Percentiles rank a stretch among this genome's conserved stretches.
Conservation (phyloP, 2,797 vertebrate species). For the Dendrocincla fuliginosa region DNA sequence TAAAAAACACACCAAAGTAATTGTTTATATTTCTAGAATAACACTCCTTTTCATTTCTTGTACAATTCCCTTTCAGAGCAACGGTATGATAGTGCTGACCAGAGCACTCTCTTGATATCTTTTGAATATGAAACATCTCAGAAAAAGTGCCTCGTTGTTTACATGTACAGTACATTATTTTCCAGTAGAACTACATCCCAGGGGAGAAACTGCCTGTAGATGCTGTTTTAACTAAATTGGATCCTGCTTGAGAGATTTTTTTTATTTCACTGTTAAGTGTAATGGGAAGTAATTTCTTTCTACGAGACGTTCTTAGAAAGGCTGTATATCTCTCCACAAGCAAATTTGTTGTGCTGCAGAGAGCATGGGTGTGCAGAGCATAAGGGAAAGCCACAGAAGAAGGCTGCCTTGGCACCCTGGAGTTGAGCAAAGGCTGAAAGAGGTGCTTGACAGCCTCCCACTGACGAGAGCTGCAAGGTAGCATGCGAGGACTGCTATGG, state of each 20-base stretch:
- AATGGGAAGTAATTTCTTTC: not conserved
- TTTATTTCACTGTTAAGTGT: not conserved
- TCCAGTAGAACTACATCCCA: not conserved
- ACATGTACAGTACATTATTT: not conserved
- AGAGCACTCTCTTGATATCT: not conserved
- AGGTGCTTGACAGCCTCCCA: not conserved
- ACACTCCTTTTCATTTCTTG: not conserved
- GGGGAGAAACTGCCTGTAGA: not conserved
- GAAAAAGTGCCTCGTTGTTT: not conserved
- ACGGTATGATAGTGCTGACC: not conserved
- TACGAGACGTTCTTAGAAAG: not conserved
- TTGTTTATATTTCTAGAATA: not conserved
- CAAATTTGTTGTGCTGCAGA: not conserved
- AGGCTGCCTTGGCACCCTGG: not conserved
- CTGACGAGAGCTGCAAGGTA: not conserved
- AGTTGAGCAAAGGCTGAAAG: not conserved
- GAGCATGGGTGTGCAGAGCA: accelerated
- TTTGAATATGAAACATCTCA: not conserved
- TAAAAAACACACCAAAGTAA: not conserved
- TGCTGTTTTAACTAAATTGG: not conserved
- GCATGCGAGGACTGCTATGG: not conserved
- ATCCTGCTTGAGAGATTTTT: not conserved
- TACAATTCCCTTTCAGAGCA: not conserved
- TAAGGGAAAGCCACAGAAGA: not conserved
- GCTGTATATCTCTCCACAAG: not conserved